A percentile compares a stretch with the other conserved stretches of the same genome.
These are phyloP conservation scores for Saccopteryx bilineata DNA, from an alignment of 2,113 vertebrate species.

Conservation along the genomic window DNA sequence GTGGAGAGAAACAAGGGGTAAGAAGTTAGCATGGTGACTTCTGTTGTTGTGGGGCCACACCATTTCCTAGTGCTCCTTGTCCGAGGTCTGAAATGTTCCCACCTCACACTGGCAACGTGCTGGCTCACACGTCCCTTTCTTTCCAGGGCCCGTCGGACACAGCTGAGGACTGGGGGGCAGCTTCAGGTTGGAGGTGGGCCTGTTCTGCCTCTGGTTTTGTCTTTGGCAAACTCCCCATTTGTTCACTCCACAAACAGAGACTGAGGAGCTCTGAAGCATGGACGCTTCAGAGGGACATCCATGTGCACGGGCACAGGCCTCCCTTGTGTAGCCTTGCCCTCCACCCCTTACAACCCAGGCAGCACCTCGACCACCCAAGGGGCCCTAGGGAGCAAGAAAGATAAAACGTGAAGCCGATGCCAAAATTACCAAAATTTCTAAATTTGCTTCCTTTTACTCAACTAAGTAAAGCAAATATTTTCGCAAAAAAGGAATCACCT, in stretches of 20 bases:
- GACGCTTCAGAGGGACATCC: too few species aligned
- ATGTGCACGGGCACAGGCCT: background rate
- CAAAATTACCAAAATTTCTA: background rate
- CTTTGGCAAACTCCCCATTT: background rate
- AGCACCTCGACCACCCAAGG: accelerated
- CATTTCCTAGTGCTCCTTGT: background rate
- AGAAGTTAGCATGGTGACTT: background rate
- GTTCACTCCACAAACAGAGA: background rate
- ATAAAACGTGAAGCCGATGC: background rate
- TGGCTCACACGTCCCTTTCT: background rate
- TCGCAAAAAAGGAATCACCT: background rate
- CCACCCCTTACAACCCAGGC: background rate
- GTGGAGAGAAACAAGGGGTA: background rate
- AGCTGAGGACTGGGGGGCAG: background rate
- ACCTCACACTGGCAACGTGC: background rate
- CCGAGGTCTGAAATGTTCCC: background rate
- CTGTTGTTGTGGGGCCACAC: background rate
- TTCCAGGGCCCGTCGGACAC: background rate
- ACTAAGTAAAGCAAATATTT: background rate
- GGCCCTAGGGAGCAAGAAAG: background rate
- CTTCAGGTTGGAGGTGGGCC: background rate
- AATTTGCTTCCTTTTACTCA: background rate
- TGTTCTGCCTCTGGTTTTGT: background rate
- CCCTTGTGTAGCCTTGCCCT: accelerated
- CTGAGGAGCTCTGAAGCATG: too few species aligned